A percentile compares a stretch with the other conserved stretches of the same genome.
phyloP scores from a whole-genome alignment of 2,888 invertebrate species.

The Torymus aiolomorphi region DNA sequence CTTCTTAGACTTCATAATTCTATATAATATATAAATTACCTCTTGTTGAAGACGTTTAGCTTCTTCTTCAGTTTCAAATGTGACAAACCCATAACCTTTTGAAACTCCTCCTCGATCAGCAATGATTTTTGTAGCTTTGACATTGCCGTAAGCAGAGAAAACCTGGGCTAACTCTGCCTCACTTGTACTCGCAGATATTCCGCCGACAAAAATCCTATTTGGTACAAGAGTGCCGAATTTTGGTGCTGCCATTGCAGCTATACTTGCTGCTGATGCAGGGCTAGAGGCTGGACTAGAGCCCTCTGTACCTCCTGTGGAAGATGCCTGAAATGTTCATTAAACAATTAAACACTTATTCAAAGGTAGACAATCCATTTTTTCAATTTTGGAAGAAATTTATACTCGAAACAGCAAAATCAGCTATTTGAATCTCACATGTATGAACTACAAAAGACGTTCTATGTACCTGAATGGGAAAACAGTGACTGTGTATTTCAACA shows the following conservation, averaged over 20 bases:
- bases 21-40: slow-evolving; percentile 71
- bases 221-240: slow-evolving; percentile 89
- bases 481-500: slow-evolving; percentile 4
- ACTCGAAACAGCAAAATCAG: too few relatives aligned
- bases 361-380: too few relatives aligned
- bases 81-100: slow-evolving; percentile 93
- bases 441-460: neutral
- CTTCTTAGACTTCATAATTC: neutral
- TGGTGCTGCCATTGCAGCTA: slow-evolving; percentile 73
- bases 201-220: slow-evolving; percentile 97
- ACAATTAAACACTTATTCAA: neutral
- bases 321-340: slow-evolving; percentile 64
- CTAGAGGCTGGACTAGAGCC: slow-evolving; percentile 75
- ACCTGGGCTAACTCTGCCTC: slow-evolving; percentile 94
- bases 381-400: too few relatives aligned
- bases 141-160: slow-evolving; percentile 92
- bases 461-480: slow-evolving; percentile 21
- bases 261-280: slow-evolving; percentile 72
- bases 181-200: slow-evolving; percentile 94
- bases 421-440: neutral
- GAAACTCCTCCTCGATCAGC: slow-evolving; percentile 96
- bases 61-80: slow-evolving; percentile 92
- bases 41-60: slow-evolving; percentile 85
- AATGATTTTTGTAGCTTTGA: slow-evolving; percentile 95
- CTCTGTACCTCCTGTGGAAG: slow-evolving; percentile 74